Conservation (phyloP, 2,888 invertebrate species). For the Leucophora obtusa region DNA sequence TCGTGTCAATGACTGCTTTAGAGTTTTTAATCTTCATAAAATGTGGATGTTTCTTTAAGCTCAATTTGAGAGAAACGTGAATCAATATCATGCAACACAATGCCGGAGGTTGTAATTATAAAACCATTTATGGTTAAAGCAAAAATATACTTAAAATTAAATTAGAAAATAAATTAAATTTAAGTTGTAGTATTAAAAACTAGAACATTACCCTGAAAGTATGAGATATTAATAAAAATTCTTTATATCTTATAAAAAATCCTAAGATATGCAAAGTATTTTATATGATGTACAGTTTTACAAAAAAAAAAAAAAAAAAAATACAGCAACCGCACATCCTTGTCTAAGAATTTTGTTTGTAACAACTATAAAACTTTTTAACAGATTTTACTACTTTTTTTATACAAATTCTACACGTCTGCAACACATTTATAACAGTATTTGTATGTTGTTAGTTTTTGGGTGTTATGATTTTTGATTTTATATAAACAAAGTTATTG, state of each 20-base stretch:
- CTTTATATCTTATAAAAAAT: background rate
- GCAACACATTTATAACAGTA: conserved; percentile 15
- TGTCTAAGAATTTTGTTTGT: conserved; percentile 5
- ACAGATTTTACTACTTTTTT: conserved; percentile 14
- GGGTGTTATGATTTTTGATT: background rate
- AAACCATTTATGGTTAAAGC: conserved; percentile 32
- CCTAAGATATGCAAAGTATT: background rate
- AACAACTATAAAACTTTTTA: background rate
- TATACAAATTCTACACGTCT: conserved; percentile 23
- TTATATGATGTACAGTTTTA: background rate
- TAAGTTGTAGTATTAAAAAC: background rate
- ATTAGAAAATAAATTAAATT: background rate
- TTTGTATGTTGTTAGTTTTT: background rate
- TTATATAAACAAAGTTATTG: background rate
- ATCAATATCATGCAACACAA: conserved; percentile 38
- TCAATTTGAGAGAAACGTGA: conserved; percentile 51
- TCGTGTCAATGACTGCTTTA: conserved; percentile 58
- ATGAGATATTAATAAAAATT: background rate
- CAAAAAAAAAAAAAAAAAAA: no score
- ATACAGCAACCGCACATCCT: background rate
- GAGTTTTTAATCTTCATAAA: conserved; percentile 34
- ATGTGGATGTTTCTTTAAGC: conserved; percentile 17
- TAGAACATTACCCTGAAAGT: background rate
- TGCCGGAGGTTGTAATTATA: conserved; percentile 6
- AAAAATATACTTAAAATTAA: background rate